A percentile compares a stretch with the other conserved stretches of the same genome.
phyloP scores from a whole-genome alignment of 2,797 vertebrate genomes.

The Notolabrus celidotus region DNA sequence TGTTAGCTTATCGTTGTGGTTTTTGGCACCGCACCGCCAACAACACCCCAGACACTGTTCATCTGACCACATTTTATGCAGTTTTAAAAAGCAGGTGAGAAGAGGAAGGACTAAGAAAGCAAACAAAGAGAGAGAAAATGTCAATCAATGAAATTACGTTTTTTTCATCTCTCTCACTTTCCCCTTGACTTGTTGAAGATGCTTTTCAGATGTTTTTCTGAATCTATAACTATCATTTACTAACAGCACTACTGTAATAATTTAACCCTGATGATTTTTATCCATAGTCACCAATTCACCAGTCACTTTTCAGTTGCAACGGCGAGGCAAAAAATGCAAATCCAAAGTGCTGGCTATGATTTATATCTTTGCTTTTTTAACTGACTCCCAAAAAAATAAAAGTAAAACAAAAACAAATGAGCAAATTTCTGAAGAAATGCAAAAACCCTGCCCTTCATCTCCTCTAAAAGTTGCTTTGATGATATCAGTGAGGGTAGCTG shows the following conservation, averaged over 20 bases:
- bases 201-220: too few relatives aligned
- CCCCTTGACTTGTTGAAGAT: too few relatives aligned
- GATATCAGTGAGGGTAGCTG: background rate
- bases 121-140: background rate
- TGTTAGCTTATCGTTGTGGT: background rate
- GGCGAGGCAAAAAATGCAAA: background rate
- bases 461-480: background rate
- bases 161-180: too few relatives aligned
- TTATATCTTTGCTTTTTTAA: background rate
- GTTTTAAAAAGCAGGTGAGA: background rate
- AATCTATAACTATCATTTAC: background rate
- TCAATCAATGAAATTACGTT: too few relatives aligned
- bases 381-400: background rate
- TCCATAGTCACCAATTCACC: background rate
- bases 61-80: conserved; percentile 10
- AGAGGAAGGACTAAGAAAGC: background rate
- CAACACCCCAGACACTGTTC: background rate
- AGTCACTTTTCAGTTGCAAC: background rate
- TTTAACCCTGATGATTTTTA: background rate
- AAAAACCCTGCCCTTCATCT: background rate
- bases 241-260: background rate
- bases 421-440: background rate
- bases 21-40: conserved; percentile 12
- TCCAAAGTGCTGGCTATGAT: background rate
- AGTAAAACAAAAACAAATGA: too few relatives aligned